Percentiles rank a stretch among this genome's conserved stretches.
Evolutionary conservation across 2,888 invertebrate species (phyloP).

Genomic region (Epinotia demarniana): DNA sequence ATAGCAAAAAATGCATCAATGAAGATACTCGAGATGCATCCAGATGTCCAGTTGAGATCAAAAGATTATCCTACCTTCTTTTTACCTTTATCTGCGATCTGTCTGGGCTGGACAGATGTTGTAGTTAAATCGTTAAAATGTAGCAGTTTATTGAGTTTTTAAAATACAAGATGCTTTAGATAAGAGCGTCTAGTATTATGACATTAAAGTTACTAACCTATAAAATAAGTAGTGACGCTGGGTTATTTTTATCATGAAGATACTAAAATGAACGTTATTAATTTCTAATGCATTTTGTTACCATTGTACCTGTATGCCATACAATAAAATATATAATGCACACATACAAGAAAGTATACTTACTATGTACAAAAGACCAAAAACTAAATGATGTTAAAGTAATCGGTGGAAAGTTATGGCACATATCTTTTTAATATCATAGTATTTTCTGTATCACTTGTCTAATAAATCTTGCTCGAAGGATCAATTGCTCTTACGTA

Average conservation of each 20-base stretch:
- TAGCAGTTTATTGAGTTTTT: conserved; percentile 1
- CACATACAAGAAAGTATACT: not conserved
- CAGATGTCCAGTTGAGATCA: conserved; percentile 22
- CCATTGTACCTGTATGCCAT: too few relatives aligned
- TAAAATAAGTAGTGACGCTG: not conserved
- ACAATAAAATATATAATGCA: too few relatives aligned
- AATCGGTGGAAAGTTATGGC: too few relatives aligned
- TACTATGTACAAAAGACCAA: not conserved
- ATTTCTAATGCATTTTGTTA: too few relatives aligned
- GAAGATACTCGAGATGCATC: conserved; percentile 17
- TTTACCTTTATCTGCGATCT: conserved; percentile 41
- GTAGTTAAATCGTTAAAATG: conserved; percentile 1
- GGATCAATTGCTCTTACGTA: too few relatives aligned
- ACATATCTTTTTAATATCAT: too few relatives aligned
- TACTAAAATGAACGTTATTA: too few relatives aligned
- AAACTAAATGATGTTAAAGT: too few relatives aligned
- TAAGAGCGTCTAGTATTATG: not conserved
- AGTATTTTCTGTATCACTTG: too few relatives aligned
- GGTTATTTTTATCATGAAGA: too few relatives aligned
- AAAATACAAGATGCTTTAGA: not conserved
- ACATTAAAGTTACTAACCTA: not conserved
- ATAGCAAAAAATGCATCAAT: not conserved
- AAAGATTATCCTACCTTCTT: conserved; percentile 15
- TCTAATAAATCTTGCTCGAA: too few relatives aligned
- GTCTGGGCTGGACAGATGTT: conserved; percentile 21